A percentile compares a stretch with the other conserved stretches of the same genome.
phyloP scores from a whole-genome alignment of 2,797 vertebrate species.

The Salarias fasciatus region DNA sequence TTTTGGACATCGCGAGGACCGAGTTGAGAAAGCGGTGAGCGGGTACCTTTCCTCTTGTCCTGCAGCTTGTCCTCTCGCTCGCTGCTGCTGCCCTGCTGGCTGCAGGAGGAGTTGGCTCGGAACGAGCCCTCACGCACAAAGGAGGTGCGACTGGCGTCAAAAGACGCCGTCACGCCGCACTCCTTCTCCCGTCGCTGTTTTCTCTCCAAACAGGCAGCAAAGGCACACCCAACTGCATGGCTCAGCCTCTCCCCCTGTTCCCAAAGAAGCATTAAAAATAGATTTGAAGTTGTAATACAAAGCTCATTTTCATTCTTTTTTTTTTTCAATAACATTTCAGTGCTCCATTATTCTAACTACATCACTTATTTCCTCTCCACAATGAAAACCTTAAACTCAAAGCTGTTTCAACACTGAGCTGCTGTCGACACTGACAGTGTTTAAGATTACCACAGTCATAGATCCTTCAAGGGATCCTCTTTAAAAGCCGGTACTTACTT shows the following conservation, averaged over 20 bases:
- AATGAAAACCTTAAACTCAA: too few relatives aligned
- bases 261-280: not conserved
- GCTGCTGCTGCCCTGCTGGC: conserved; percentile 74
- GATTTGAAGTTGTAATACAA: not conserved
- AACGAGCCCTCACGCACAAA: conserved; percentile 93
- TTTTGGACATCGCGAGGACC: too few relatives aligned
- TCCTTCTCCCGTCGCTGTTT: conserved; percentile 94
- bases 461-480: too few relatives aligned
- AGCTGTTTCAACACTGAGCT: too few relatives aligned
- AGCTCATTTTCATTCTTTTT: too few relatives aligned
- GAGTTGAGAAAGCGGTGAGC: too few relatives aligned
- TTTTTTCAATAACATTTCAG: too few relatives aligned
- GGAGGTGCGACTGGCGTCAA: conserved; percentile 91
- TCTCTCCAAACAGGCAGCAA: conserved; percentile 92
- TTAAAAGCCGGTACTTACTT: too few relatives aligned
- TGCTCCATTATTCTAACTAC: too few relatives aligned
- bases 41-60: conserved; percentile 90
- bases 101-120: conserved; percentile 82
- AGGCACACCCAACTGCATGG: conserved; percentile 93
- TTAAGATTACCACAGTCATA: too few relatives aligned
- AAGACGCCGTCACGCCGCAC: conserved; percentile 92
- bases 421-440: too few relatives aligned
- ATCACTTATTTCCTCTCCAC: too few relatives aligned
- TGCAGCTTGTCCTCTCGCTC: conserved; percentile 83
- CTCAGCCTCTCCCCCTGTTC: conserved; percentile 91